Base-by-base conservation (phyloP, 2,888 invertebrate genomes). In the Eupithecia inturbata region DNA sequence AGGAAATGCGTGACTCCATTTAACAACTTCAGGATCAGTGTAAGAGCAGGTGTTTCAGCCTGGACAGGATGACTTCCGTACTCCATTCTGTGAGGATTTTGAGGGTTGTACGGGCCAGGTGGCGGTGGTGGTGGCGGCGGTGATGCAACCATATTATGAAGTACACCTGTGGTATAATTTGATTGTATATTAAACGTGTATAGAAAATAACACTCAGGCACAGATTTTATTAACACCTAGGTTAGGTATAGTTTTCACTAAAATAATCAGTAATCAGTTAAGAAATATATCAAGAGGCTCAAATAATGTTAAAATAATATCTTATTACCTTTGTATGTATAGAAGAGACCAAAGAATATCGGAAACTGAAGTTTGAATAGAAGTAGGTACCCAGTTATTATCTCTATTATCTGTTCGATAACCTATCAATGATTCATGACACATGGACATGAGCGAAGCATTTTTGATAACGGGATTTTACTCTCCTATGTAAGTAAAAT, bases 71-170 rank as follows among this genome's bases (percentile, higher is more conserved):
- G 68, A 49, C 71, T 70, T 26, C 75, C 76, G 62, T 79, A 79
- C 68, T 83, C 84, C 67, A 83, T 22, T 53, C 68, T 69, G 7
- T 76, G 70, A 1, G 78, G 77, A 10, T 79, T 26, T 26, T 66
- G 66, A 39, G 66, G 66, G 66, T 66, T 22, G 26, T 36, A 36
- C 6, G 66, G 36, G 68, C 70, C 72, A 1, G 71, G 74, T 0
- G 72, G 74, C 3, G 75, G 70, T 1, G 80, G 80, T 0, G 81
- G 82, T 1, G 83, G 80, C 0, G 83, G 81, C 10, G 70, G 70
- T 4, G 71, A 67, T 49, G 81, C 39, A 36, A 22, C 66, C 66
- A 66, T 66, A 39, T 66, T 36, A 66, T 39, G 36, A 57, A 57
- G 26, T 53, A 26, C 14, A 26, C 57, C 57, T 57, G 57, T 26